Conservation (phyloP, 2,797 vertebrate species). For the Macroramphosus scolopax region DNA sequence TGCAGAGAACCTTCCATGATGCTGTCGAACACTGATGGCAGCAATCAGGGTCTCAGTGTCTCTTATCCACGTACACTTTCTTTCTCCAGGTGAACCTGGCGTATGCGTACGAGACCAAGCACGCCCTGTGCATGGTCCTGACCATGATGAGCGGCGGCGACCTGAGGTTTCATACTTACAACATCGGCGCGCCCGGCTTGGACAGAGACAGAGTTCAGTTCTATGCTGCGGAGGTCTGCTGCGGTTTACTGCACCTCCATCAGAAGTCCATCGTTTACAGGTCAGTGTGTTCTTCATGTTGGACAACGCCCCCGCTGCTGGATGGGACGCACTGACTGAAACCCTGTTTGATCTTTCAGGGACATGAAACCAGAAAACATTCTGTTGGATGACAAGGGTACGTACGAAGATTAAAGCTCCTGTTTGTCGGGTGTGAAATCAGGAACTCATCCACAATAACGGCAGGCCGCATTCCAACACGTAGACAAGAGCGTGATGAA, state of each 20-base stretch:
- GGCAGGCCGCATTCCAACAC: too few species aligned
- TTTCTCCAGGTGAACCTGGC: conserved; percentile 80
- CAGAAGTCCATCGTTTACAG: conserved; percentile 81
- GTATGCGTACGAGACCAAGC: conserved; percentile 86
- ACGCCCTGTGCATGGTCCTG: conserved; percentile 83
- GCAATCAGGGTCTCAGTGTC: too few species aligned
- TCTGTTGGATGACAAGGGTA: conserved; percentile 83
- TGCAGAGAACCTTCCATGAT: too few species aligned
- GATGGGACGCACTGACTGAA: background rate
- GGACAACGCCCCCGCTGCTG: too few species aligned
- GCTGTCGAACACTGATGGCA: too few species aligned
- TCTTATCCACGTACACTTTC: background rate
- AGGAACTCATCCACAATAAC: too few species aligned
- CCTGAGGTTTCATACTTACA: conserved; percentile 85
- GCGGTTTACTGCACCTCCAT: conserved; percentile 84
- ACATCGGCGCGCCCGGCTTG: conserved; percentile 79
- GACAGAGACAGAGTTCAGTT: conserved; percentile 71
- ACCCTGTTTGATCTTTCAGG: conserved; percentile 67
- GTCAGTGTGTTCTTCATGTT: conserved; percentile 50
- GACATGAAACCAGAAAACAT: conserved; percentile 98
- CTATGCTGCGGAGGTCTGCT: conserved; percentile 86
- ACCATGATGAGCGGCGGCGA: conserved; percentile 88
- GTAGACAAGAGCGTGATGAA: too few species aligned
- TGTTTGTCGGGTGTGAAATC: too few species aligned
- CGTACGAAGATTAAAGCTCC: conserved; percentile 7